phyloP scores from a whole-genome alignment of 2,113 vertebrate species.

The Salvelinus fontinalis region DNA sequence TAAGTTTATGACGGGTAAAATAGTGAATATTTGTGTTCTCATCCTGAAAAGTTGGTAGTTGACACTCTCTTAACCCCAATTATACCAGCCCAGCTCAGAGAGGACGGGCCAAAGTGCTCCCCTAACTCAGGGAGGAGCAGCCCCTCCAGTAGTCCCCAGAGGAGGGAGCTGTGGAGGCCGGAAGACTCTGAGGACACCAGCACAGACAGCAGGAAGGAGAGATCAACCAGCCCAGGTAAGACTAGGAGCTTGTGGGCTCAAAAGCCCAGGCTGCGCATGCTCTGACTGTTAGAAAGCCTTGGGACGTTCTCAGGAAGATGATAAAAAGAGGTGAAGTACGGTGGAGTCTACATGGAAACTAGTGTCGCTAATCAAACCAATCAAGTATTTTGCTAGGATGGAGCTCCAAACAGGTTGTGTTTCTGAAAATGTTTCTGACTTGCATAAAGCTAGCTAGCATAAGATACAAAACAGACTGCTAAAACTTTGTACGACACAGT shows the following conservation, averaged over 20 bases:
- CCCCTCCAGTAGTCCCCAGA: constrained; percentile 25
- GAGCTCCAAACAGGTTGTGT: too few relatives aligned
- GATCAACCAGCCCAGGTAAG: constrained; percentile 38
- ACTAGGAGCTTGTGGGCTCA: neutral
- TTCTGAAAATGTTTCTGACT: too few relatives aligned
- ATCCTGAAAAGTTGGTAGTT: neutral
- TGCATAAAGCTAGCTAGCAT: too few relatives aligned
- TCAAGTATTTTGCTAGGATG: too few relatives aligned
- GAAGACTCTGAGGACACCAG: constrained; percentile 3
- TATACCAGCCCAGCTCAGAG: constrained; percentile 37
- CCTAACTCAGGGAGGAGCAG: constrained; percentile 20
- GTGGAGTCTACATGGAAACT: too few relatives aligned
- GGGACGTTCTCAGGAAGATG: too few relatives aligned
- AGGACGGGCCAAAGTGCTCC: neutral
- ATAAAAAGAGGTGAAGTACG: too few relatives aligned
- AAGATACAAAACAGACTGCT: too few relatives aligned
- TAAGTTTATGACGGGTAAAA: neutral
- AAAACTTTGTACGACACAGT: too few relatives aligned
- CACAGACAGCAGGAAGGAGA: neutral
- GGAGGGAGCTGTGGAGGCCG: constrained; percentile 25
- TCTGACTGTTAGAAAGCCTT: too few relatives aligned
- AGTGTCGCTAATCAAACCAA: too few relatives aligned
- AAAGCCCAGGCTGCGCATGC: too few relatives aligned
- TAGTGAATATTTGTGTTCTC: neutral
- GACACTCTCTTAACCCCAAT: neutral